These are phyloP conservation scores for Sorex fumeus DNA, from an alignment of 2,113 vertebrate genomes.

Conservation along the genomic window DNA sequence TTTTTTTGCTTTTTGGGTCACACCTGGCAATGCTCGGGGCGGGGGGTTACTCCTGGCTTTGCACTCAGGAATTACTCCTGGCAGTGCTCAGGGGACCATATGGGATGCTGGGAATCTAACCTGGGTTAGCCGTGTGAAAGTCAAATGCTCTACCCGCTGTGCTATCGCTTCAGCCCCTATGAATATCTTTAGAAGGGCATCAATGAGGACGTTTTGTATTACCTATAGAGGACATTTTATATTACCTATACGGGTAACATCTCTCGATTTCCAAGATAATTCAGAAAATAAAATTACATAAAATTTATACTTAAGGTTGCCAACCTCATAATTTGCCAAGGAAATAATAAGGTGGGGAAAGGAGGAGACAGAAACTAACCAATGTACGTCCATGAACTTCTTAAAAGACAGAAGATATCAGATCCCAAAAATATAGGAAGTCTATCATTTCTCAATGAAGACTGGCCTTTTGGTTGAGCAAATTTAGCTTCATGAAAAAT, in stretches of 20 bases:
- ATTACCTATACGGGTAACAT: not conserved
- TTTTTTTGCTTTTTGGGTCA: too few species aligned
- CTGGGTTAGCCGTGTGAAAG: too few species aligned
- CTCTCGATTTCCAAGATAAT: slow-evolving; percentile 43
- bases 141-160: too few species aligned
- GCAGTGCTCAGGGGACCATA: too few species aligned
- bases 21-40: too few species aligned
- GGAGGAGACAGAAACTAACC: slow-evolving; percentile 2
- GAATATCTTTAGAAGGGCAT: slow-evolving; percentile 30
- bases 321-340: slow-evolving; percentile 55
- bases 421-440: slow-evolving; percentile 43
- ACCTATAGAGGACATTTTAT: not conserved
- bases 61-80: too few species aligned
- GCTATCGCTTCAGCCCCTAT: too few species aligned
- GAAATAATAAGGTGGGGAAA: not conserved
- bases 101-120: too few species aligned
- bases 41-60: too few species aligned
- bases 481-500: slow-evolving; percentile 65
- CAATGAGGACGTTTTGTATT: slow-evolving; percentile 23
- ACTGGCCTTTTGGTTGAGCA: slow-evolving; percentile 38
- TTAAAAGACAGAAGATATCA: slow-evolving; percentile 51
- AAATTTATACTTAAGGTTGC: not conserved
- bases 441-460: slow-evolving; percentile 42
- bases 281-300: slow-evolving; percentile 17
- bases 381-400: slow-evolving; percentile 11